phyloP scores from a whole-genome alignment of 2,113 vertebrate genomes.

The Lophius piscatorius region DNA sequence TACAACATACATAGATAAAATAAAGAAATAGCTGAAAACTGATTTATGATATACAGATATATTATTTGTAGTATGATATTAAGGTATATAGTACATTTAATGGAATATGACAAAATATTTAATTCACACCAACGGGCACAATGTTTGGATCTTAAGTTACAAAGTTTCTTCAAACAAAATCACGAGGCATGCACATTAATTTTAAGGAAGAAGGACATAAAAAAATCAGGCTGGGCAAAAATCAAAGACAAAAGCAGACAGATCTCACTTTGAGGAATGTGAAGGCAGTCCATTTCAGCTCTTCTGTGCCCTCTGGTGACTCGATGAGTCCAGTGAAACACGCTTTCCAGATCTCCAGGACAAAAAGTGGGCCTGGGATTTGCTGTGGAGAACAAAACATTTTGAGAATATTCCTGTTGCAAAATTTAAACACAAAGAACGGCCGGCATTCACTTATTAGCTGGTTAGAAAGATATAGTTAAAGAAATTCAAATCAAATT shows the following conservation, averaged over 20 bases:
- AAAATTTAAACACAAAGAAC: not conserved
- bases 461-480: not conserved
- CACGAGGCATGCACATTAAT: too few species aligned
- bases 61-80: too few species aligned
- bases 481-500: too few species aligned
- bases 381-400: constrained; percentile 71
- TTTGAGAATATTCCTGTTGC: not conserved
- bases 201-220: not conserved
- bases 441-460: not conserved
- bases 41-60: too few species aligned
- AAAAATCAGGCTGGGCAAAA: not conserved
- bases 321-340: constrained; percentile 98
- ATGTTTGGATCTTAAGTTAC: too few species aligned
- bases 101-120: too few species aligned
- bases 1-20: too few species aligned
- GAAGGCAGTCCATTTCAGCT: constrained; percentile 99
- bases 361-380: constrained; percentile 89
- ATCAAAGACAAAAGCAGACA: not conserved
- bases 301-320: constrained; percentile 95
- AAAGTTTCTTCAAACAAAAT: too few species aligned
- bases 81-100: too few species aligned
- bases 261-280: constrained; percentile 92
- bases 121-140: too few species aligned
- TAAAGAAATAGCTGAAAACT: too few species aligned
- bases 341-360: constrained; percentile 98